These are phyloP conservation scores for Apaloderma vittatum DNA, from an alignment of 2,113 vertebrate species.

Conservation along the genomic window DNA sequence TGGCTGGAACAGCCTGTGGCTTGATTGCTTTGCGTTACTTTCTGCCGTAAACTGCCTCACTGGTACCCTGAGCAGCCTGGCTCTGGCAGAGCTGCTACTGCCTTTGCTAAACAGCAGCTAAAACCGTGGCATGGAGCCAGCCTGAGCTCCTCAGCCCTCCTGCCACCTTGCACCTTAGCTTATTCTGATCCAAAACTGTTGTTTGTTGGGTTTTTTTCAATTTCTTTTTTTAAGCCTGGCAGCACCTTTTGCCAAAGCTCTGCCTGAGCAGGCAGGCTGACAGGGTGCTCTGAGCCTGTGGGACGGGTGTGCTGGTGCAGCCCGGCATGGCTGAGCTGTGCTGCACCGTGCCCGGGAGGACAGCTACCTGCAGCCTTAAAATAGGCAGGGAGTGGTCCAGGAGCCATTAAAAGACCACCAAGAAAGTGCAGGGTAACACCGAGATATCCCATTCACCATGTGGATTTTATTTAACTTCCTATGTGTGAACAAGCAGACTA, in stretches of 20 bases:
- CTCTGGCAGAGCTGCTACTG: not conserved
- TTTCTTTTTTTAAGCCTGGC: not conserved
- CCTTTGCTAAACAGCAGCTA: not conserved
- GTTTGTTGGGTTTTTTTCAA: not conserved
- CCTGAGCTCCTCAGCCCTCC: not conserved
- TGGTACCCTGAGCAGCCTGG: not conserved
- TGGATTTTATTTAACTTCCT: not conserved
- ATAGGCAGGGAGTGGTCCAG: not conserved
- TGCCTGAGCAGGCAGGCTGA: not conserved
- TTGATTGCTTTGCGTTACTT: not conserved
- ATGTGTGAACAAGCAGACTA: not conserved
- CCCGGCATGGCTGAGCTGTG: accelerated
- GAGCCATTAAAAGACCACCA: accelerated
- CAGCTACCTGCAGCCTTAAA: not conserved
- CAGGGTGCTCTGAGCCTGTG: not conserved
- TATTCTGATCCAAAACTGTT: not conserved
- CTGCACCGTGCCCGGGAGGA: accelerated
- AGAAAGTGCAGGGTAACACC: not conserved
- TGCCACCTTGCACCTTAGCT: not conserved
- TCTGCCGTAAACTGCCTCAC: accelerated
- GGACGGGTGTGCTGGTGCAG: not conserved
- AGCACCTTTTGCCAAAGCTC: not conserved
- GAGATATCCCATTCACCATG: not conserved
- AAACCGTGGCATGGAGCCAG: accelerated
- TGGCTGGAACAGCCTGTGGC: accelerated